Conservation (phyloP, 2,888 invertebrate species). For the Rhagonycha fulva region DNA sequence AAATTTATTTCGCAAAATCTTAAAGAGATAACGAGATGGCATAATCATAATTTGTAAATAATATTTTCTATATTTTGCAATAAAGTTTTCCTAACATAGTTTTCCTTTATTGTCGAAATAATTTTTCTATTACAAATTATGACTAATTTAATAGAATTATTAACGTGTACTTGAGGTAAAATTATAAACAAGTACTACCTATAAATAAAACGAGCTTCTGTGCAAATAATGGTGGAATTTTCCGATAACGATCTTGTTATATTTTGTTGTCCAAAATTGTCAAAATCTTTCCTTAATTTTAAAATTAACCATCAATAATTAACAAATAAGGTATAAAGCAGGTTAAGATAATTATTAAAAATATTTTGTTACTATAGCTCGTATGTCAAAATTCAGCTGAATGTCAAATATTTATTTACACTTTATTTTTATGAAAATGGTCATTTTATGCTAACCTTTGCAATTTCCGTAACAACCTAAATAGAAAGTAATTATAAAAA, state of each 20-base stretch:
- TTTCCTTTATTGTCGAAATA: too few relatives aligned
- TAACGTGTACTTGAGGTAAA: too few relatives aligned
- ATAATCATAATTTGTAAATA: too few relatives aligned
- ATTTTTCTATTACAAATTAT: too few relatives aligned
- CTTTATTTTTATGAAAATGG: not conserved
- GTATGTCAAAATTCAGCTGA: not conserved
- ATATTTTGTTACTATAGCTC: not conserved
- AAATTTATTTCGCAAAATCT: too few relatives aligned
- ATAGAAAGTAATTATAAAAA: conserved; percentile 2
- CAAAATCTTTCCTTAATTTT: not conserved
- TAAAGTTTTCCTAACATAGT: too few relatives aligned
- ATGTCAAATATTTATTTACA: conserved; percentile 20
- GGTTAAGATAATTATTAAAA: not conserved
- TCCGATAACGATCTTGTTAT: not conserved
- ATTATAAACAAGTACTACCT: too few relatives aligned
- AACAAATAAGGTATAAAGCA: not conserved
- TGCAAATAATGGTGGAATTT: too few relatives aligned
- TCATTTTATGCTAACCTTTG: conserved; percentile 4
- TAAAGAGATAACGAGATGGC: too few relatives aligned
- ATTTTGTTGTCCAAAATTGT: not conserved
- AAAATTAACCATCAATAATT: not conserved
- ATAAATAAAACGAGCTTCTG: too few relatives aligned
- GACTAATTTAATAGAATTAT: too few relatives aligned
- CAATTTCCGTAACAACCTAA: not conserved
- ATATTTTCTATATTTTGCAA: too few relatives aligned